A percentile compares a stretch with the other conserved stretches of the same genome.
phyloP scores from a whole-genome alignment of 2,888 invertebrate species.

The Hedya salicella region DNA sequence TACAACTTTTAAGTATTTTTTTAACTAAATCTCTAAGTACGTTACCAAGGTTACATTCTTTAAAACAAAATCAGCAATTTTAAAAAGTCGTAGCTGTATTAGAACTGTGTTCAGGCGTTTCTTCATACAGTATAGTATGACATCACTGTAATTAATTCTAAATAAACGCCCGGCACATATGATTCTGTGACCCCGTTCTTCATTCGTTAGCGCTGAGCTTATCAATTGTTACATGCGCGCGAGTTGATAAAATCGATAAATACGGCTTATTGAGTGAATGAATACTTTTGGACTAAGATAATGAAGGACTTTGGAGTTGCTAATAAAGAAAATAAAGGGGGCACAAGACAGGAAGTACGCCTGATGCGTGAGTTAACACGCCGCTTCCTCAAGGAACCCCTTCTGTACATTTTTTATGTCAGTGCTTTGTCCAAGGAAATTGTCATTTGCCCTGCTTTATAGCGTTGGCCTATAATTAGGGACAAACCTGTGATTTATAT shows the following conservation, averaged over 20 bases:
- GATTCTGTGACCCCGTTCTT: constrained; percentile 41
- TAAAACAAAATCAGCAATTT: too few species aligned
- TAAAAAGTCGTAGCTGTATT: not conserved
- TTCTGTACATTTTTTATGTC: constrained; percentile 58
- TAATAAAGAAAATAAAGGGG: constrained; percentile 65
- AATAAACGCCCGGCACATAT: constrained; percentile 23
- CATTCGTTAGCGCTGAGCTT: constrained; percentile 26
- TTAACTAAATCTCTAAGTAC: too few species aligned
- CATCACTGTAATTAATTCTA: constrained; percentile 31
- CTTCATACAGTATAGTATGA: constrained; percentile 15
- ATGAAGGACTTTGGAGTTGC: constrained; percentile 52
- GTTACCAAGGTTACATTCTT: too few species aligned
- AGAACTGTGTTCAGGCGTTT: not conserved
- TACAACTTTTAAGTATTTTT: too few species aligned
- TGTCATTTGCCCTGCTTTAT: constrained; percentile 52
- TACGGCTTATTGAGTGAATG: constrained; percentile 19
- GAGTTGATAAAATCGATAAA: constrained; percentile 31
- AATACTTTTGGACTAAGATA: constrained; percentile 7
- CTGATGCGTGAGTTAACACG: constrained; percentile 77
- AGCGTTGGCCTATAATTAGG: constrained; percentile 33
- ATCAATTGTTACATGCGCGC: constrained; percentile 34
- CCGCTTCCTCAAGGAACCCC: constrained; percentile 73
- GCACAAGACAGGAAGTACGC: constrained; percentile 75
- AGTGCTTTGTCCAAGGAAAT: constrained; percentile 58
- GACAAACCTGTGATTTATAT: constrained; percentile 26